Evolutionary conservation across 2,113 vertebrate genomes (phyloP).

Genomic region (Festucalex cinctus): DNA sequence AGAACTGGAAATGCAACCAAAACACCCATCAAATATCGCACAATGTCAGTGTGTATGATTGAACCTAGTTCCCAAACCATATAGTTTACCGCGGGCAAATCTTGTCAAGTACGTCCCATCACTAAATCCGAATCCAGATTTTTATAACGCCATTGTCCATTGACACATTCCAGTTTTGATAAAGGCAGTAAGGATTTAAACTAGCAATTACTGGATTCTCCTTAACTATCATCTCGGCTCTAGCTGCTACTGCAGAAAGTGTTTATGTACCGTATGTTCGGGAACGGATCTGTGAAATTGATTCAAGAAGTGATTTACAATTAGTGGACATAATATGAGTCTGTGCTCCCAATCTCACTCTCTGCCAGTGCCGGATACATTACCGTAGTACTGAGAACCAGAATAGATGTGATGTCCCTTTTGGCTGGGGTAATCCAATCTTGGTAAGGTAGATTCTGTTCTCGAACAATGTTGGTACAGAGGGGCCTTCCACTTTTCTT

Average conservation of each 20-base stretch:
- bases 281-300: constrained; percentile 33
- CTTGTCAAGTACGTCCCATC: constrained; percentile 31
- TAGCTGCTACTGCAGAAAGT: constrained; percentile 8
- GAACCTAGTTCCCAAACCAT: constrained; percentile 33
- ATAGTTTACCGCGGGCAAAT: constrained; percentile 22
- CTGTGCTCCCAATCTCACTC: constrained; percentile 25
- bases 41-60: constrained; percentile 27
- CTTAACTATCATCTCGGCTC: constrained; percentile 7
- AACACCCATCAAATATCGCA: constrained; percentile 37
- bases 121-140: constrained; percentile 13
- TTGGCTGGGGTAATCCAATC: constrained; percentile 57
- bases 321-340: constrained; percentile 38
- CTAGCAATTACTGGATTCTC: constrained; percentile 12
- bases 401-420: constrained; percentile 56
- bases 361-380: constrained; percentile 47
- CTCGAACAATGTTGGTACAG: constrained; percentile 57
- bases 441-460: constrained; percentile 67
- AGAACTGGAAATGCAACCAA: constrained; percentile 45
- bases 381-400: constrained; percentile 51
- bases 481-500: constrained; percentile 65
- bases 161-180: constrained; percentile 32
- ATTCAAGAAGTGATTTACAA: constrained; percentile 38
- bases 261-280: constrained; percentile 17
- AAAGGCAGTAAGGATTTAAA: constrained; percentile 24
- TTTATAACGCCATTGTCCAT: constrained; percentile 25